phyloP scores from a whole-genome alignment of 2,797 vertebrate species.

The Calcarius lapponicus region DNA sequence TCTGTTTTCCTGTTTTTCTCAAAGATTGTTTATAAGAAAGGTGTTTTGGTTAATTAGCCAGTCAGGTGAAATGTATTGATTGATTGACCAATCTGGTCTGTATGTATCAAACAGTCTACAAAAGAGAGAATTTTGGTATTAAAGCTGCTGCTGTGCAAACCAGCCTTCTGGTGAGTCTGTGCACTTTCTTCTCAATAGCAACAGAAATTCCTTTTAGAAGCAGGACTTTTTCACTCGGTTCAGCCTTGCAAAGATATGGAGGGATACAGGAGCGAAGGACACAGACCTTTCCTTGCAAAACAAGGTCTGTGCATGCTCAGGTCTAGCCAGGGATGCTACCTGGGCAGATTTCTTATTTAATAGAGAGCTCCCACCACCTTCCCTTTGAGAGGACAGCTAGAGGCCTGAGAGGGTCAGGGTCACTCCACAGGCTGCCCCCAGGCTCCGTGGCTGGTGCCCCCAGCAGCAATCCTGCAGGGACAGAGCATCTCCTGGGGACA shows the following conservation, averaged over 20 bases:
- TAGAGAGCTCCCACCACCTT: not conserved
- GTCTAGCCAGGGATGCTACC: not conserved
- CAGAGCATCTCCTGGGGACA: not conserved
- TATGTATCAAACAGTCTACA: not conserved
- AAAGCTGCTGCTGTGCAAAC: not conserved
- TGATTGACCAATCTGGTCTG: not conserved
- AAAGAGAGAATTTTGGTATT: not conserved
- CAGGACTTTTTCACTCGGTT: not conserved
- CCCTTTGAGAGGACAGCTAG: not conserved
- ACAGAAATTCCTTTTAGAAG: not conserved
- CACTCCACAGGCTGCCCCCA: not conserved
- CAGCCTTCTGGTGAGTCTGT: not conserved
- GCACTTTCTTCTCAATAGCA: not conserved
- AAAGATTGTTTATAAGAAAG: not conserved
- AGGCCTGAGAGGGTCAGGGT: not conserved
- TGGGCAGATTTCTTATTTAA: not conserved
- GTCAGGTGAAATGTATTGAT: not conserved
- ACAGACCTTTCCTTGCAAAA: not conserved
- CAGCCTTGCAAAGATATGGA: not conserved
- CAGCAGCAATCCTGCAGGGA: not conserved
- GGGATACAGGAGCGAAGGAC: not conserved
- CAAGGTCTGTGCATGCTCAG: not conserved
- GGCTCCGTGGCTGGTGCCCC: not conserved
- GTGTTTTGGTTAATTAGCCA: not conserved
- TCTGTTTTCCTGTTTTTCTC: not conserved